Base-by-base conservation (phyloP, 53 echinoderm and acorn worm genomes). In the Arbacia lixula region DNA sequence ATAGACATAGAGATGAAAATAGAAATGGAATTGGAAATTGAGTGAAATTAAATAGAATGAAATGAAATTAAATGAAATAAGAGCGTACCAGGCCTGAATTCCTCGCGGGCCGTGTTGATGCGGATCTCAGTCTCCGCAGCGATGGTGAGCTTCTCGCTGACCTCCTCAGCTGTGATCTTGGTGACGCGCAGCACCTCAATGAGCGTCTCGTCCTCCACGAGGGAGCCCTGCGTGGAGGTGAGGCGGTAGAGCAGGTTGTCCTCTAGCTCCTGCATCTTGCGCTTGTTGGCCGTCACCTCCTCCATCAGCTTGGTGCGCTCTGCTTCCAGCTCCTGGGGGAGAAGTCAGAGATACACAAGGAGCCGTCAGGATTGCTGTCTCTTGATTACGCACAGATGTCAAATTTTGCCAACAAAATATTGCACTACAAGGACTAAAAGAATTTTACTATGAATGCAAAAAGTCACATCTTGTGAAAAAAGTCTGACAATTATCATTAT, bases 211-310 rank as follows among this genome's bases (percentile, higher is more conserved):
- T 99, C 99, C 67, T 99, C 99, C 36, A 99, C 99, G 49, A 99
- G 92, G 57, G 99, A 99, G 53, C 99, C 99, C 85, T 99, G 89
- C 11, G 99, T 99, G 69, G 91, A 91, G 38, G 99, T 99, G 74
- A 99, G 89, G 25, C 99, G 84, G 86, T 90, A 99, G 55, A 99
- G 87, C 58, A 99, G 94, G 68, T 99, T 99, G 71, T 97, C 97
- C 41, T 87, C 87, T n/a, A 96, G 88, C 58, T 97, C 98, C 73
- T 97, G 98, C 98, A 97, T 97, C 91, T 95, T 99, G 30, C 95
- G 90, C 53, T 95, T 94, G 89, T 99, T 99, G 57, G 94, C 94
- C 17, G 95, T 99, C 21, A 99, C 99, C 63, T 99, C 99, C 68
- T 99, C 99, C 95, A 99, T 95, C 76, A 99, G 86, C 66, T 99